Evolutionary conservation across 2,888 invertebrate genomes (phyloP).

Genomic region (Phyto melanocephala): DNA sequence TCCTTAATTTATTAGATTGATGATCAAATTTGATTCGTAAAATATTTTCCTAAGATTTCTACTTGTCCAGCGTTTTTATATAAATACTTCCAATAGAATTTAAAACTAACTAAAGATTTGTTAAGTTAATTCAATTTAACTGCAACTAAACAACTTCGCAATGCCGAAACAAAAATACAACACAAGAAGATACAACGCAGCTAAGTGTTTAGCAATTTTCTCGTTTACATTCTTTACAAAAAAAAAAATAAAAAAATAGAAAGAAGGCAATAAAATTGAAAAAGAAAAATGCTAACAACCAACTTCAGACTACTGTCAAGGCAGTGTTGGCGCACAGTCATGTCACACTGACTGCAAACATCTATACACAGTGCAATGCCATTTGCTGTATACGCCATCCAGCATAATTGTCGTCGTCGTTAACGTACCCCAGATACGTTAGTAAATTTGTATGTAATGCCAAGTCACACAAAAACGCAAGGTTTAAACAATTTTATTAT

Average conservation of each 20-base stretch:
- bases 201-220: constrained; percentile 63
- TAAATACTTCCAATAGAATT: constrained; percentile 22
- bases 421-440: too few relatives aligned
- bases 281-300: constrained; percentile 15
- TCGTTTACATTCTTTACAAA: constrained; percentile 59
- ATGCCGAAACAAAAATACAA: background rate
- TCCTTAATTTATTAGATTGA: constrained; percentile 56
- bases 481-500: constrained; percentile 64
- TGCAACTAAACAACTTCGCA: constrained; percentile 39
- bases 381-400: background rate
- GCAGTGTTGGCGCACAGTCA: background rate
- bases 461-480: constrained; percentile 49
- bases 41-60: constrained; percentile 24
- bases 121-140: constrained; percentile 63
- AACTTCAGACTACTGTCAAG: background rate
- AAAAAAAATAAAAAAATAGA: constrained; percentile 15
- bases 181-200: background rate
- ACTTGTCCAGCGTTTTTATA: background rate
- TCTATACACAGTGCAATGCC: constrained; percentile 35
- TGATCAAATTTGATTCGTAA: constrained; percentile 56
- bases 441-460: constrained; percentile 12
- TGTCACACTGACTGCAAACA: constrained; percentile 42
- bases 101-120: constrained; percentile 58
- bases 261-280: background rate
- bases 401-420: background rate